A percentile compares a stretch with the other conserved stretches of the same genome.
Evolutionary conservation across 2,888 invertebrate species (phyloP).

Genomic region (Sesamia inferens): DNA sequence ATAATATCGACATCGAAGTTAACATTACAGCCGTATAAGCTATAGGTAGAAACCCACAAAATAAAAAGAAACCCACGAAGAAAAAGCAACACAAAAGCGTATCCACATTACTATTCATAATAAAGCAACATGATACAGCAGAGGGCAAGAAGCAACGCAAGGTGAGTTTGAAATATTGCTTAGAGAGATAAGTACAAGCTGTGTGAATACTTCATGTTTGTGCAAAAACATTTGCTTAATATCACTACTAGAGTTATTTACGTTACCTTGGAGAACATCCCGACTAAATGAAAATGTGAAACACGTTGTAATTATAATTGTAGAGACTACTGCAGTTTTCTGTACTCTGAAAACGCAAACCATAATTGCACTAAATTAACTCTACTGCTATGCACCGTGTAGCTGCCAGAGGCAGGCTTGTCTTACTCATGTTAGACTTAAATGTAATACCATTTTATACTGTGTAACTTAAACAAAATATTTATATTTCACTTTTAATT

Average conservation of each 20-base stretch:
- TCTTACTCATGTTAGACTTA: constrained; percentile 39
- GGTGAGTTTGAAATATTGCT: constrained; percentile 79
- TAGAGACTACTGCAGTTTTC: constrained; percentile 46
- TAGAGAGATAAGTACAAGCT: constrained; percentile 62
- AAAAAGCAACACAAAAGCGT: constrained; percentile 47
- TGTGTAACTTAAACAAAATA: background rate
- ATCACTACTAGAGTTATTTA: constrained; percentile 48
- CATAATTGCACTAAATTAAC: constrained; percentile 53
- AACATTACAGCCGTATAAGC: background rate
- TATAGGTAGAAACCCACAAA: background rate
- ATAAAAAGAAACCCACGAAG: background rate
- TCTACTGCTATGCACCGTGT: constrained; percentile 50
- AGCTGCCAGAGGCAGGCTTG: constrained; percentile 43
- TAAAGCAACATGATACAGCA: constrained; percentile 75
- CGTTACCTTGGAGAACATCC: constrained; percentile 27
- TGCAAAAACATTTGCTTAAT: constrained; percentile 56
- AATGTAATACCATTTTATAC: constrained; percentile 31
- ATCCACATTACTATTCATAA: constrained; percentile 69
- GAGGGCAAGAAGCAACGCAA: constrained; percentile 75
- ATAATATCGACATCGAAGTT: background rate
- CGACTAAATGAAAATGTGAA: constrained; percentile 44
- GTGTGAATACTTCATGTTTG: constrained; percentile 68
- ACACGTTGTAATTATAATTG: constrained; percentile 39
- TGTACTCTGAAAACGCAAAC: constrained; percentile 45
- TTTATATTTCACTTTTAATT: constrained; percentile 4